Base-by-base conservation (phyloP, 2,888 invertebrate genomes). In the Prosapia bicincta region DNA sequence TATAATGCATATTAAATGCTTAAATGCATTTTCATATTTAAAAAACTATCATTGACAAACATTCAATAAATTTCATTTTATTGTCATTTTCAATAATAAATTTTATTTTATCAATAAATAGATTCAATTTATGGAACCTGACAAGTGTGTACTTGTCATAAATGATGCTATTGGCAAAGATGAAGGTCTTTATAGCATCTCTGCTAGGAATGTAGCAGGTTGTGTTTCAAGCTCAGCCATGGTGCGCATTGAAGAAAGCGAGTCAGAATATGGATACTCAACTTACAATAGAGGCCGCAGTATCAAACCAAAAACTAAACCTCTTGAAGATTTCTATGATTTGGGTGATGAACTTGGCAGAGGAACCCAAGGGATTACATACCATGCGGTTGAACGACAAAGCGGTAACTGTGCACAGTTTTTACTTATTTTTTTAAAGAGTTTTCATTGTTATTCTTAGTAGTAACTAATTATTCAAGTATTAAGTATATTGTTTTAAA, bases 181-280 rank as follows among this genome's bases (percentile, higher is more conserved):
- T 85, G 94, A 93, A 82, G 99, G 95, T 0, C 88, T 98, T 32
- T 99, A 99, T 85, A 96, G 97, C 6, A 91, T 98, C 77, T 93
- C 95, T 66, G 98, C 98, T 0, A 89, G 95, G 74, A 99, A 99
- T 85, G 91, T 96, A 0, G 99, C 98, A 23, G 99, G 99, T 25
- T 90, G 94, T 26, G 90, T 93, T 71, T 93, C 93, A 78, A 90
- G 92, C 65, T 95, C 95, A 43, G 94, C 93, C 32, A 94, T 94
- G 90, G 86, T 96, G 13, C 91, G 94, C 81, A 90, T 96, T 0
- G 94, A 94, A 83, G 96, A 96, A 80, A 91, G 90, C 79, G 95
- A 96, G 82, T 89, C 91, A 76, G 92, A 93, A 78, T 96, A 93
- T 83, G 91, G 92, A 1, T 89, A 90, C 82, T 90, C 92, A 84